Conservation (phyloP, 2,888 invertebrate genomes). For the Eubasilissa splendida region DNA sequence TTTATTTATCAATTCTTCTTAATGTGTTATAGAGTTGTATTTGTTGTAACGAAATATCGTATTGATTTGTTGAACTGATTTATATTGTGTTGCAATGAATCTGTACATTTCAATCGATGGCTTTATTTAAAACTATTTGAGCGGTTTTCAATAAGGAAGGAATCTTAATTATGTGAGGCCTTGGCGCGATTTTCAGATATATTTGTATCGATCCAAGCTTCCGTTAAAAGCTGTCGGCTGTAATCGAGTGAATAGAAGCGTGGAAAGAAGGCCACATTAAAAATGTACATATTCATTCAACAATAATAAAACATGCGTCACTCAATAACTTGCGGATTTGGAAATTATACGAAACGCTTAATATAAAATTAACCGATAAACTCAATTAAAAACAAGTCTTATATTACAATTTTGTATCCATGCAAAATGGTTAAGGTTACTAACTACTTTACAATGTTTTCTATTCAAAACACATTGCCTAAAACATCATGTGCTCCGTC, state of each 20-base stretch:
- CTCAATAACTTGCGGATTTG: conserved; percentile 9
- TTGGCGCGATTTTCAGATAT: background rate
- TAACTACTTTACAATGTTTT: conserved; percentile 49
- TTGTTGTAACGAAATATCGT: conserved; percentile 12
- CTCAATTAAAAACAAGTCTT: conserved; percentile 35
- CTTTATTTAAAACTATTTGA: conserved; percentile 48
- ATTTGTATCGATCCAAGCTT: background rate
- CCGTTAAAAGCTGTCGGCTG: background rate
- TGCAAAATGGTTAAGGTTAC: conserved; percentile 47
- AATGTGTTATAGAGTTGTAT: conserved; percentile 6
- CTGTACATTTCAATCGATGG: conserved; percentile 47
- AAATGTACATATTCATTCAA: conserved; percentile 51
- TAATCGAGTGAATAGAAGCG: background rate
- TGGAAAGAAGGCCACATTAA: conserved; percentile 35
- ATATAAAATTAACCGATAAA: conserved; percentile 24
- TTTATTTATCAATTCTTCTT: conserved; percentile 7
- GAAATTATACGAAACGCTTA: conserved; percentile 2
- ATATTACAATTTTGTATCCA: conserved; percentile 33
- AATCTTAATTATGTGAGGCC: conserved; percentile 2
- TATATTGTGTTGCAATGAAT: conserved; percentile 43
- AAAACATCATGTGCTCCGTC: conserved; percentile 55
- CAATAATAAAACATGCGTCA: conserved; percentile 15
- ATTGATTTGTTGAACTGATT: conserved; percentile 16
- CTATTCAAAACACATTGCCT: conserved; percentile 51
- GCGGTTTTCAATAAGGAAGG: conserved; percentile 37